These are phyloP conservation scores for Laspeyria flexula DNA, from an alignment of 2,888 invertebrate genomes.

Conservation along the genomic window DNA sequence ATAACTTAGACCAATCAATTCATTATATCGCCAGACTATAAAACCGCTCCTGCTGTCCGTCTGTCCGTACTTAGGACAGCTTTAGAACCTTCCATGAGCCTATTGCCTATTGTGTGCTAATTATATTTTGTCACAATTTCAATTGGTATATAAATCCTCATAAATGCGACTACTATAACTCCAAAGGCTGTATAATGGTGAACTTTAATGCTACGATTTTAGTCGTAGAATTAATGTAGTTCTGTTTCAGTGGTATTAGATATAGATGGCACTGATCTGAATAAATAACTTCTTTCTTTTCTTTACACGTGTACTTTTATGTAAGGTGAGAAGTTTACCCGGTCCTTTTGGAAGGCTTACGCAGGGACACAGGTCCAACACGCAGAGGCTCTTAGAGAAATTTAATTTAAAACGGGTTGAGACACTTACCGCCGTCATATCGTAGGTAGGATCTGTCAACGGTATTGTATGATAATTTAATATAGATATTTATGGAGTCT, in stretches of 20 bases:
- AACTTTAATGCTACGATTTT: conserved; percentile 5
- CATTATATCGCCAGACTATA: conserved; percentile 48
- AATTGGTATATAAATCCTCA: conserved; percentile 31
- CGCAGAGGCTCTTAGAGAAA: too few relatives aligned
- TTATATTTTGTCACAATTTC: conserved; percentile 43
- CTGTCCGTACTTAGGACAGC: conserved; percentile 32
- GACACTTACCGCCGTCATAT: too few relatives aligned
- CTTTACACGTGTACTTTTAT: too few relatives aligned
- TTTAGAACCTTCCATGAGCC: conserved; percentile 18
- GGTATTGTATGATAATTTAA: too few relatives aligned
- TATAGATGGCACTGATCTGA: conserved; percentile 29
- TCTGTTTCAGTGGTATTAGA: too few relatives aligned
- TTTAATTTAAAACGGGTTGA: too few relatives aligned
- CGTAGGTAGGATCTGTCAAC: too few relatives aligned
- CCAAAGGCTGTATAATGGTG: neutral
- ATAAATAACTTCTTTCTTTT: too few relatives aligned
- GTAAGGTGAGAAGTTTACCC: too few relatives aligned
- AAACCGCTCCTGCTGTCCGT: conserved; percentile 48
- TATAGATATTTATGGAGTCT: too few relatives aligned
- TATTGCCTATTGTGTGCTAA: conserved; percentile 47
- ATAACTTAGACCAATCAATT: conserved; percentile 24
- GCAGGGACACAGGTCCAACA: too few relatives aligned
- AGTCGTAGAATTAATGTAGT: conserved; percentile 20
- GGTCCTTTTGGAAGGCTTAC: too few relatives aligned
- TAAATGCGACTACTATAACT: conserved; percentile 3